A percentile compares a stretch with the other conserved stretches of the same genome.
Evolutionary conservation across 1,140 invertebrate genomes (phyloP).

Genomic region (Eciton burchellii): DNA sequence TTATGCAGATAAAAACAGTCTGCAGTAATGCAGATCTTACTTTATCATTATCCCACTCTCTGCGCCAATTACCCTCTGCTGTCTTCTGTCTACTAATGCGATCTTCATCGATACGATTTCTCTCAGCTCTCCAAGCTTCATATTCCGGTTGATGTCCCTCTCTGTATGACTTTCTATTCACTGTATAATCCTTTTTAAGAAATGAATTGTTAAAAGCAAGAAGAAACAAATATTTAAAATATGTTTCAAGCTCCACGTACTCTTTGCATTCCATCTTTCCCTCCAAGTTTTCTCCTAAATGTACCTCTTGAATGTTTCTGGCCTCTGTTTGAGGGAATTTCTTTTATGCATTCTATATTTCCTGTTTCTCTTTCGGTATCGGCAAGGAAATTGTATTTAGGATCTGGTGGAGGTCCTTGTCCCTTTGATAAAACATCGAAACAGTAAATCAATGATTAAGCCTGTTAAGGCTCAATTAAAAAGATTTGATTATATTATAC

Average conservation of each 20-base stretch:
- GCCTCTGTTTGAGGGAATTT: constrained; percentile 76
- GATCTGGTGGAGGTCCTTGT: constrained; percentile 85
- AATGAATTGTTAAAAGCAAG: not conserved
- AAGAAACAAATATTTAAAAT: not conserved
- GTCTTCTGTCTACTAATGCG: constrained; percentile 84
- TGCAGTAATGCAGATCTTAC: constrained; percentile 67
- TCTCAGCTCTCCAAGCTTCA: constrained; percentile 84
- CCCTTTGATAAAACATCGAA: constrained; percentile 70
- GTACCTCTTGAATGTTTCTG: constrained; percentile 69
- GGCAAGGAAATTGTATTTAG: constrained; percentile 85
- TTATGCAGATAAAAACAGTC: no score
- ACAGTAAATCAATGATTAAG: not conserved
- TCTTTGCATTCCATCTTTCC: constrained; percentile 76
- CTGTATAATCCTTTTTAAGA: constrained; percentile 69
- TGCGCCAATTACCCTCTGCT: constrained; percentile 84
- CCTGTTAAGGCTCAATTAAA: not conserved
- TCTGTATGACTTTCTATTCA: constrained; percentile 60
- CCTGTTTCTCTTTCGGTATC: constrained; percentile 83
- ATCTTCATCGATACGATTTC: constrained; percentile 85
- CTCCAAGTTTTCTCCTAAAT: constrained; percentile 74
- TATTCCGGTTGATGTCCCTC: constrained; percentile 81
- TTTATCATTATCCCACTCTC: constrained; percentile 86
- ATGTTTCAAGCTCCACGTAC: constrained; percentile 58
- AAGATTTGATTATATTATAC: not conserved
- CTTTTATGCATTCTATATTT: constrained; percentile 66